Conservation (phyloP, 2,113 vertebrate genomes). For the Apodemus speciosus region DNA sequence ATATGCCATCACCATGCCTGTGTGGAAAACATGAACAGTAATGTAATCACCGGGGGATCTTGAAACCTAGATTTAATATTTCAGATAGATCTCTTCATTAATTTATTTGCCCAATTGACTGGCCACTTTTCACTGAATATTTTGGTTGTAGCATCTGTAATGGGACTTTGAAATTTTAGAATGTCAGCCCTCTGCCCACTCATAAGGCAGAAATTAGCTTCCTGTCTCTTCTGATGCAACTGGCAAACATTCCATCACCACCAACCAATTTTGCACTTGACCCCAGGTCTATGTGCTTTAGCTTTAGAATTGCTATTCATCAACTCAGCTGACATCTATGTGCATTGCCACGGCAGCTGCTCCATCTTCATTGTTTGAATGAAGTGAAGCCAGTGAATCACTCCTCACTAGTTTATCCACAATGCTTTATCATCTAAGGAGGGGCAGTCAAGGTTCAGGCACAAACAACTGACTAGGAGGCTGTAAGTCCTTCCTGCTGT, state of each 20-base stretch:
- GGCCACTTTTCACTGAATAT: slow-evolving; percentile 52
- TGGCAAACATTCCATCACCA: not conserved
- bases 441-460: not conserved
- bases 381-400: slow-evolving; percentile 20
- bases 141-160: slow-evolving; percentile 40
- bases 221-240: slow-evolving; percentile 40
- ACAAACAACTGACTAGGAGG: not conserved
- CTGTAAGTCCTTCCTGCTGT: not conserved
- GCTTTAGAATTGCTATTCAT: slow-evolving; percentile 22
- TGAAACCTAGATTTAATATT: slow-evolving; percentile 66
- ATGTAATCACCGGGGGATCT: slow-evolving; percentile 60
- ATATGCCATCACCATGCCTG: slow-evolving; percentile 4
- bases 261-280: slow-evolving; percentile 20
- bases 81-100: slow-evolving; percentile 59
- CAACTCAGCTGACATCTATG: not conserved
- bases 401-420: slow-evolving; percentile 17
- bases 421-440: slow-evolving; percentile 1
- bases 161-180: slow-evolving; percentile 45
- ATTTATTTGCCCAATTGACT: slow-evolving; percentile 46
- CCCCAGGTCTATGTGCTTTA: not conserved
- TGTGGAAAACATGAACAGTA: not conserved
- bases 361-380: slow-evolving; percentile 42
- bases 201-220: slow-evolving; percentile 44
- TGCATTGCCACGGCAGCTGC: not conserved
- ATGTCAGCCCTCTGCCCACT: slow-evolving; percentile 31